Conservation (phyloP, 1,140 invertebrate species). For the Nephotettix cincticeps region DNA sequence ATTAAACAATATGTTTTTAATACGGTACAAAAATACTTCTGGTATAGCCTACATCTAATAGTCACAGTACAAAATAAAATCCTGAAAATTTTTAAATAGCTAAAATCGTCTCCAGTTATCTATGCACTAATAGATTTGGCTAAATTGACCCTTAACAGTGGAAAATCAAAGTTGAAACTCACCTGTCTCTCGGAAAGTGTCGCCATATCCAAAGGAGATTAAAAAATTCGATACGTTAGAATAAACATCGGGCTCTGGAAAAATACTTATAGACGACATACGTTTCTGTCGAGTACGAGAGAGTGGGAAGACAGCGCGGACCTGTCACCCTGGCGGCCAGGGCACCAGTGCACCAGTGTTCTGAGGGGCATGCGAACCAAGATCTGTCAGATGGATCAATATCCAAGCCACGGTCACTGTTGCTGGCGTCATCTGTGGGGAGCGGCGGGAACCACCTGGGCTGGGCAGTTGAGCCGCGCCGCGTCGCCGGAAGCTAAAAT, state of each 20-base stretch:
- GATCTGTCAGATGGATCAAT: conserved; percentile 25
- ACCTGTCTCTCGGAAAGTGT: conserved; percentile 25
- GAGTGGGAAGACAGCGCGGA: neutral
- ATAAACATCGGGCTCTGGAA: too few relatives aligned
- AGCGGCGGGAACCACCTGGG: neutral
- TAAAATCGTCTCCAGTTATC: too few relatives aligned
- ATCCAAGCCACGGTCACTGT: conserved; percentile 28
- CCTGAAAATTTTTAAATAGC: too few relatives aligned
- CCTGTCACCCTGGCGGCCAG: neutral
- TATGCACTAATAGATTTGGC: too few relatives aligned
- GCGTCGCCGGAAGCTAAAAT: neutral
- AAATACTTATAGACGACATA: neutral
- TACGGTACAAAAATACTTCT: too few relatives aligned
- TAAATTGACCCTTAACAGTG: too few relatives aligned
- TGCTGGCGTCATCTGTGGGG: neutral
- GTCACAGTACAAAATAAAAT: too few relatives aligned
- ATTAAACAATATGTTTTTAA: too few relatives aligned
- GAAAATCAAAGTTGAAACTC: too few relatives aligned
- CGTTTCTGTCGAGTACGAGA: neutral
- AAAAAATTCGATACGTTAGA: too few relatives aligned
- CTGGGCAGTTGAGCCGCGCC: neutral
- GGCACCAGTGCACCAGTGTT: neutral
- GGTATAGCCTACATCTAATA: too few relatives aligned
- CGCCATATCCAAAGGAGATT: conserved; percentile 10
- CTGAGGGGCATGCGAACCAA: neutral